Evolutionary conservation across 2,113 vertebrate species (phyloP).

Genomic region (Pycnonotus jocosus): DNA sequence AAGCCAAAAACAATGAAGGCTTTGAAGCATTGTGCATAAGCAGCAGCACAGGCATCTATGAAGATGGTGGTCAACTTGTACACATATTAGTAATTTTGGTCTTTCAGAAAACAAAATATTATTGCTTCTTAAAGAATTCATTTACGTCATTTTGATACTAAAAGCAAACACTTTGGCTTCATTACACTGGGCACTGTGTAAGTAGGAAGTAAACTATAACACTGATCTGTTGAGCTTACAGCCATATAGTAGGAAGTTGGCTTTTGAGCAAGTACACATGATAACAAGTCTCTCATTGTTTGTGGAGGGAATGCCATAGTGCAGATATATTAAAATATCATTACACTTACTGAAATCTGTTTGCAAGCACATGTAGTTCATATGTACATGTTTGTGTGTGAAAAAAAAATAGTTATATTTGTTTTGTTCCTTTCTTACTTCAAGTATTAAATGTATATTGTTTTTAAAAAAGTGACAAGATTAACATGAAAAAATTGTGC

Average conservation of each 20-base stretch:
- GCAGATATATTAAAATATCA: constrained; percentile 29
- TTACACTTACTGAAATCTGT: constrained; percentile 35
- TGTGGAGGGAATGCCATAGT: constrained; percentile 3
- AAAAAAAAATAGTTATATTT: constrained; percentile 2
- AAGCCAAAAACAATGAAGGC: not conserved
- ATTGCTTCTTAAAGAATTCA: not conserved
- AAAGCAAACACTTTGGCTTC: not conserved
- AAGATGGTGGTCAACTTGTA: not conserved
- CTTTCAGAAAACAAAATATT: not conserved
- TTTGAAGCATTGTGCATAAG: not conserved
- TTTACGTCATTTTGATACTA: not conserved
- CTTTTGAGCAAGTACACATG: not conserved
- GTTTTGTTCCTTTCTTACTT: constrained; percentile 52
- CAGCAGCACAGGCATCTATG: not conserved
- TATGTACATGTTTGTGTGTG: constrained; percentile 68
- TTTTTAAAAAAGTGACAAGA: constrained; percentile 55
- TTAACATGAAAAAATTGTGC: constrained; percentile 44
- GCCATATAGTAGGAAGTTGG: not conserved
- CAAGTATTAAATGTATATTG: constrained; percentile 66
- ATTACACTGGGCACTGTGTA: not conserved
- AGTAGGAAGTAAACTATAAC: not conserved
- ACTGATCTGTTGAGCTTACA: not conserved
- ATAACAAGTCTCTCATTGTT: constrained; percentile 1
- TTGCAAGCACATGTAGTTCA: constrained; percentile 61
- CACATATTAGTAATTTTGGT: not conserved